A percentile compares a stretch with the other conserved stretches of the same genome.
These are phyloP conservation scores for Stenoptilia bipunctidactyla DNA, from an alignment of 2,888 invertebrate species.

Conservation along the genomic window DNA sequence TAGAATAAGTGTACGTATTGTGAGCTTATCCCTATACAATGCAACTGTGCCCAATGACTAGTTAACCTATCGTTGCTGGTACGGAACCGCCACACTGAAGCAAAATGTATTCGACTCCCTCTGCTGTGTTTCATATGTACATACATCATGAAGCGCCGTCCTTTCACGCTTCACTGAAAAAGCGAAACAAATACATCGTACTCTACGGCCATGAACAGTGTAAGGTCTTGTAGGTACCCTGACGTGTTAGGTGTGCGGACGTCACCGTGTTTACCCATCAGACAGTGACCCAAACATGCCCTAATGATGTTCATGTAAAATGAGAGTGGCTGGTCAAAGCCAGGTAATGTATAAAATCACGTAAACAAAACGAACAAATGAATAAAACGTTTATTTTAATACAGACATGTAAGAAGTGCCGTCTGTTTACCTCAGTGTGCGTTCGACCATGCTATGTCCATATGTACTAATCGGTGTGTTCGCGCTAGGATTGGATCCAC, in stretches of 20 bases:
- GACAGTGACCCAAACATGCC: too few species aligned
- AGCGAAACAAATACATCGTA: constrained; percentile 36
- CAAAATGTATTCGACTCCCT: constrained; percentile 42
- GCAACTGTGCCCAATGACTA: constrained; percentile 69
- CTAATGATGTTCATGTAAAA: constrained; percentile 34
- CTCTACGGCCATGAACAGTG: constrained; percentile 37
- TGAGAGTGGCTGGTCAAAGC: constrained; percentile 28
- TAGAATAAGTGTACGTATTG: constrained; percentile 22
- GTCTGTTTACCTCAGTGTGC: constrained; percentile 69
- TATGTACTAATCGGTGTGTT: constrained; percentile 48
- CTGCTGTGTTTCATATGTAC: constrained; percentile 47
- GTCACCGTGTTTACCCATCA: constrained; percentile 40
- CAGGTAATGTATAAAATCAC: constrained; percentile 31
- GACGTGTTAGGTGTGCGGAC: constrained; percentile 27
- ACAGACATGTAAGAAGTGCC: constrained; percentile 46
- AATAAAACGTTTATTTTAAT: constrained; percentile 49
- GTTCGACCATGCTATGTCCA: constrained; percentile 65
- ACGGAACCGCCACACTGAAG: constrained; percentile 68
- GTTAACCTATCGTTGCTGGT: constrained; percentile 38
- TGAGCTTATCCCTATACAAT: constrained; percentile 63
- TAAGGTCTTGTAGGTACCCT: constrained; percentile 14
- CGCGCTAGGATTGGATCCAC: constrained; percentile 62
- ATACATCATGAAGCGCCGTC: constrained; percentile 56
- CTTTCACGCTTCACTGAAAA: constrained; percentile 52
- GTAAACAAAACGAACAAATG: constrained; percentile 49